Evolutionary conservation across 2,113 vertebrate genomes (phyloP).

Genomic region (Nansenia antarctica): DNA sequence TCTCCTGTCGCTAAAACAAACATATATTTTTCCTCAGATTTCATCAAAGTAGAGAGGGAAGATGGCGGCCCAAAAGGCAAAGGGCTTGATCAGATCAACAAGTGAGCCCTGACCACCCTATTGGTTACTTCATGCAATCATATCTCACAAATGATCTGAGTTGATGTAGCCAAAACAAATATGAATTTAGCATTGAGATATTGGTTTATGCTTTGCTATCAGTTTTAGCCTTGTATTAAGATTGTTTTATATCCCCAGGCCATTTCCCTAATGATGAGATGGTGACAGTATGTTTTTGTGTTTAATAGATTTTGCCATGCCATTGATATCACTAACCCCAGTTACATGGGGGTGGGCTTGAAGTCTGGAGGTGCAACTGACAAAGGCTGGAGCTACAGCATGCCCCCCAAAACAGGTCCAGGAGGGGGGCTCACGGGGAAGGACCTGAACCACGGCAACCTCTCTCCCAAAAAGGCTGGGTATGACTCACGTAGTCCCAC

Average conservation of each 20-base stretch:
- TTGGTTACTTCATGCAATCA: not conserved
- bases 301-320: conserved; percentile 55
- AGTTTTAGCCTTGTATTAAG: not conserved
- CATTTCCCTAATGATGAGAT: not conserved
- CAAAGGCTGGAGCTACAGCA: conserved; percentile 82
- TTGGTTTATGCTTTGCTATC: not conserved
- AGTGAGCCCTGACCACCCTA: conserved; percentile 58
- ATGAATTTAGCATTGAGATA: no score
- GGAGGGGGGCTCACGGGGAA: conserved; percentile 60
- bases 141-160: not conserved
- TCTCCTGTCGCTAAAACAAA: no score
- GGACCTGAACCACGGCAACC: conserved; percentile 71
- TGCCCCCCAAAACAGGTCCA: conserved; percentile 67
- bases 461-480: conserved; percentile 73
- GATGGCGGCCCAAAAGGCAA: conserved; percentile 82
- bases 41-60: conserved; percentile 92
- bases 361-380: conserved; percentile 76
- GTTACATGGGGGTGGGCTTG: conserved; percentile 79
- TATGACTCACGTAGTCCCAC: conserved; percentile 66
- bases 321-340: conserved; percentile 85
- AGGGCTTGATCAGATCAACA: conserved; percentile 59
- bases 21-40: conserved; percentile 78
- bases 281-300: not conserved
- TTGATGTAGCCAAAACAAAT: not conserved
- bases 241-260: no score